Evolutionary conservation across 2,113 vertebrate genomes (phyloP), one percentile per base, ranked within the genome.

Genomic region (Gobius niger): DNA sequence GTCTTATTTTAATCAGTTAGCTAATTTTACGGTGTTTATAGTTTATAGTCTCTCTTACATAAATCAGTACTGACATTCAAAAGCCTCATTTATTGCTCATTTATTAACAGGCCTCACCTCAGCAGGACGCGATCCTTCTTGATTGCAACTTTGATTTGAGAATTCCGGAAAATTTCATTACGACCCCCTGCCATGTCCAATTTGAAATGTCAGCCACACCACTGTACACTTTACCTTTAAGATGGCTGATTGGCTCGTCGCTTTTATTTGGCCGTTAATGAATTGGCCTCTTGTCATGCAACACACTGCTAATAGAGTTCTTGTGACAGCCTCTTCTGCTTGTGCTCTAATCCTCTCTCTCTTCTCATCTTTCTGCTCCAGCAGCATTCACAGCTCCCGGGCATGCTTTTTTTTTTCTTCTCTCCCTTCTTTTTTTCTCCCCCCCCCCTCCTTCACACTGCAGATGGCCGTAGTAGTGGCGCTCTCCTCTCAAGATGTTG

Each of bases 401-500:
- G 68, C 75, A 72, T 57, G 54, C 78, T 82, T 81, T 57, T 67
- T 79, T 76, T 77, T 78, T 82, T 78, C 40, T 12, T 18, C 52
- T 54, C 24, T 18, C 24, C 24, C 78, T 82, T 81, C 47, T 67
- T 79, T 76, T 77, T 78, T 82, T 78, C 47, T 24, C 52, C 16
- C 24, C 24, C 24, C 24, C 24, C 61, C 24, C 24, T 18, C 61
- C 77, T 76, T 79, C 81, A 82, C 71, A 59, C 79, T 81, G 80
- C 81, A 87, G 83, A 82, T 84, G 77, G 73, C 63, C 78, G 69
- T 59, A 75, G 81, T 82, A 79, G 52, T 54, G 24, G 81, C 70
- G 81, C 70, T 64, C 85, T 84, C 75, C 71, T 76, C 59, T 74
- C 77, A 65, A 57, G 67, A 65, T 60, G 57, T 44, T 60, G 40